Conservation (phyloP, 2,888 invertebrate species). For the Halictus ligatus region DNA sequence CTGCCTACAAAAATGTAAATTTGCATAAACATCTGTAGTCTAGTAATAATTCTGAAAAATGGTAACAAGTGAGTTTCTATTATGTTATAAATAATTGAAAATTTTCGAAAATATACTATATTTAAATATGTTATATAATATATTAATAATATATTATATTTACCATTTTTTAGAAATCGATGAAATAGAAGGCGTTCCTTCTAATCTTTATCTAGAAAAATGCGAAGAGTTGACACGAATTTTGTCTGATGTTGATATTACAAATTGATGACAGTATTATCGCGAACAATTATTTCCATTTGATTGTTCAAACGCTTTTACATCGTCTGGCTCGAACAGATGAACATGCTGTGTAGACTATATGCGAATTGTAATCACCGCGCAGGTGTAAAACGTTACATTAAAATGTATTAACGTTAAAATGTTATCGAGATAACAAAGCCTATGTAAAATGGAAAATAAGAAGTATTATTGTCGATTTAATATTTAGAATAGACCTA, state of each 20-base stretch:
- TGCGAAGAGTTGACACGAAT: conserved; percentile 1
- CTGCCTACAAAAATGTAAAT: not conserved
- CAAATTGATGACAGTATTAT: conserved; percentile 11
- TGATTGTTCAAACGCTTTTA: conserved; percentile 45
- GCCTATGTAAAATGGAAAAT: conserved; percentile 12
- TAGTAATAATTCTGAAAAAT: not conserved
- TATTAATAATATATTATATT: not conserved
- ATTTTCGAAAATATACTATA: not conserved
- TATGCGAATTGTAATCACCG: conserved; percentile 70
- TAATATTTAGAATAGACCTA: conserved; percentile 27
- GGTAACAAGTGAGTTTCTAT: not conserved
- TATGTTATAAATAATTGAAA: not conserved
- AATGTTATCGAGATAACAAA: conserved; percentile 30
- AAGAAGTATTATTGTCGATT: conserved; percentile 43
- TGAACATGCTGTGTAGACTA: conserved; percentile 81
- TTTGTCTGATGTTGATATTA: not conserved
- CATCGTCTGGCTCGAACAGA: conserved; percentile 50
- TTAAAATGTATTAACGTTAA: conserved; percentile 47
- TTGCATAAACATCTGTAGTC: conserved; percentile 1
- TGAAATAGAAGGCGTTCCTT: not conserved
- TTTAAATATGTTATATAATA: too few relatives aligned
- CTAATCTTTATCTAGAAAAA: not conserved
- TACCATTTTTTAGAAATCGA: not conserved
- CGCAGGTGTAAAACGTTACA: conserved; percentile 63
- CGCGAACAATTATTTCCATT: conserved; percentile 40